Conservation (phyloP, 2,113 vertebrate species). For the Zapus hudsonius region DNA sequence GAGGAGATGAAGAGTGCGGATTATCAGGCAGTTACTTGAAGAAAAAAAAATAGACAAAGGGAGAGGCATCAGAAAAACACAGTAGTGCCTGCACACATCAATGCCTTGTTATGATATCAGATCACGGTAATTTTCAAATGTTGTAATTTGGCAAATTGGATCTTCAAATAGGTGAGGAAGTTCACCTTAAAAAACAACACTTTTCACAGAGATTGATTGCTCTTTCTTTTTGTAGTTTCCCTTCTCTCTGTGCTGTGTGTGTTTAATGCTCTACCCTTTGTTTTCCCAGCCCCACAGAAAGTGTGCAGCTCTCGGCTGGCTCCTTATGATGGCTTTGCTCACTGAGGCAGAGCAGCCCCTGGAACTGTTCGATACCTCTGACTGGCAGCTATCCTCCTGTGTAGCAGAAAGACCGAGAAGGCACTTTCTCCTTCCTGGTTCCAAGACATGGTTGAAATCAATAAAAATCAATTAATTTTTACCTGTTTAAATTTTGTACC, state of each 20-base stretch:
- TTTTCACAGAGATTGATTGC: background rate
- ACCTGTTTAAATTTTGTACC: slow-evolving; percentile 20
- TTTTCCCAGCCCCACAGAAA: slow-evolving; percentile 59
- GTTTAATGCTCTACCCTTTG: slow-evolving; percentile 65
- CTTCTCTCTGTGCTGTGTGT: slow-evolving; percentile 46
- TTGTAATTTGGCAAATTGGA: slow-evolving; percentile 69
- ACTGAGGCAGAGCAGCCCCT: slow-evolving; percentile 63
- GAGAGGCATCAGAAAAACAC: slow-evolving; percentile 25
- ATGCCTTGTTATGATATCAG: slow-evolving; percentile 47
- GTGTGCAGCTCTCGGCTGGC: slow-evolving; percentile 53
- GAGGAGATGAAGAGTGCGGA: slow-evolving; percentile 57
- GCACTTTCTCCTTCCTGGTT: background rate
- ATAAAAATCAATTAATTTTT: slow-evolving; percentile 48
- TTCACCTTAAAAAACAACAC: slow-evolving; percentile 55
- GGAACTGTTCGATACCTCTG: slow-evolving; percentile 67
- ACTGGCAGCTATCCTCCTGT: slow-evolving; percentile 63
- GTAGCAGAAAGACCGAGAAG: background rate
- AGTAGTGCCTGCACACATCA: slow-evolving; percentile 17
- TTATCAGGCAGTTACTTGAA: slow-evolving; percentile 63
- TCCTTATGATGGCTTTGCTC: slow-evolving; percentile 62
- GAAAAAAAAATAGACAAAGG: slow-evolving; percentile 49
- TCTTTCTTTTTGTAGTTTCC: slow-evolving; percentile 38
- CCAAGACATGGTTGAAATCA: background rate
- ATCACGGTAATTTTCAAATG: slow-evolving; percentile 65
- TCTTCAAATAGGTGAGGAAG: slow-evolving; percentile 66